Evolutionary conservation across 1,140 invertebrate species (phyloP).

Genomic region (Halictus rubicundus): DNA sequence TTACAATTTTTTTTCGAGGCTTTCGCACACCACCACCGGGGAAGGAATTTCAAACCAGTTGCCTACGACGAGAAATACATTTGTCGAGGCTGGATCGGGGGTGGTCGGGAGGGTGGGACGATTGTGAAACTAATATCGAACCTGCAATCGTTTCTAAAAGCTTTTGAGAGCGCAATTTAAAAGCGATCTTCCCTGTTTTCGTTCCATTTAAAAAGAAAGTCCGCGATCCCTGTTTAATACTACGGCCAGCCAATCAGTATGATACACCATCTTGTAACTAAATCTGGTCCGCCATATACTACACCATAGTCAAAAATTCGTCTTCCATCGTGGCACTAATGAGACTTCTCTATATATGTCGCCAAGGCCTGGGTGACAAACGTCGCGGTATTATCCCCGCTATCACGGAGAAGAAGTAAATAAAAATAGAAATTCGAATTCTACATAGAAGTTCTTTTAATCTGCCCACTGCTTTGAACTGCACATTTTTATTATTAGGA

Average conservation of each 20-base stretch:
- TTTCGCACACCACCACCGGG: constrained; percentile 48
- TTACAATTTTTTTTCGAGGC: constrained; percentile 67
- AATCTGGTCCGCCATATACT: no score
- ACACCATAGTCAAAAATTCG: no score
- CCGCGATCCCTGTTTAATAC: constrained; percentile 14
- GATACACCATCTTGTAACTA: no score
- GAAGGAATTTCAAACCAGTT: constrained; percentile 59
- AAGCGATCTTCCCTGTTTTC: constrained; percentile 59
- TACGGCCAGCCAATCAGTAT: not conserved
- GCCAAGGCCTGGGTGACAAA: no score
- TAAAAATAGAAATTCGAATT: no score
- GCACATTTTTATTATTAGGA: no score
- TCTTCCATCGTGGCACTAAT: no score
- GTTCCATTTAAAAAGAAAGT: constrained; percentile 62
- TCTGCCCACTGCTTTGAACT: no score
- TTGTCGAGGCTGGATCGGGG: constrained; percentile 28
- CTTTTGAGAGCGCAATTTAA: constrained; percentile 64
- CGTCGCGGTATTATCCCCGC: no score
- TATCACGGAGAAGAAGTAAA: no score
- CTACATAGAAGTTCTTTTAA: no score
- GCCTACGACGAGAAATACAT: constrained; percentile 38
- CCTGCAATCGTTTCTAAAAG: constrained; percentile 60
- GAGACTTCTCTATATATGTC: no score
- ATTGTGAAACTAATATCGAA: constrained; percentile 55
- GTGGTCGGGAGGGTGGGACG: constrained; percentile 2